Evolutionary conservation across 2,888 invertebrate species (phyloP), one percentile per base, ranked within the genome.

Genomic region (Platycheirus rosarum): DNA sequence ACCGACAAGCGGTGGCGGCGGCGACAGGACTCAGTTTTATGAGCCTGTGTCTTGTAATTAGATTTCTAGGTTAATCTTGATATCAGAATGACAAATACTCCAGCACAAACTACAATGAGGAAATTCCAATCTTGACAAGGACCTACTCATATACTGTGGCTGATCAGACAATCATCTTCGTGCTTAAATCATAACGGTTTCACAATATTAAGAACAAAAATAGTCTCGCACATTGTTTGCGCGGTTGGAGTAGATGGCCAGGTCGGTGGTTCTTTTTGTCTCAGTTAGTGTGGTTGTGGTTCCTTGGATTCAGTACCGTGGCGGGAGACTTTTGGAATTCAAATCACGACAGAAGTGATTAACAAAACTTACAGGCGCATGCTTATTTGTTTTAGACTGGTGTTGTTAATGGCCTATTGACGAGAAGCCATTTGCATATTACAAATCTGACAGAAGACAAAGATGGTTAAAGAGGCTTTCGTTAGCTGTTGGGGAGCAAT

Each of bases 21-120:
- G 37, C 48, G 63, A 40, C 60, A 51, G 60, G 51, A 63, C 37
- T 57, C 60, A 44, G 60, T 60, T 80, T 76, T 76, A 80, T 76
- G 65, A 80, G 65, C 49, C 42, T 76, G 70, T 46, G 70, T 46
- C 65, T 48, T 46, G 76, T 76, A 80, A 80, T 76, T 71, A 76
- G 75, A 80, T 80, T 80, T 80, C 70, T 80, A 53, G 80, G 80
- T 80, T 80, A 80, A 76, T 76, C 80, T 71, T 76, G 80, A 71
- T 70, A 76, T 48, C 55, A 29, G 63, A 75, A 60, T 75, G 65
- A 46, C 63, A 57, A 49, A 51, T 46, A 44, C 57, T 53, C 5
- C 40, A 26, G 29, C 29, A 44, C 37, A 9, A 44, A 40, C 55
- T 23, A 40, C 13, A 23, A 44, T 40, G 42, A 57, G 49, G 37